Base-by-base conservation (phyloP, 2,113 vertebrate species). In the Vulpes vulpes region DNA sequence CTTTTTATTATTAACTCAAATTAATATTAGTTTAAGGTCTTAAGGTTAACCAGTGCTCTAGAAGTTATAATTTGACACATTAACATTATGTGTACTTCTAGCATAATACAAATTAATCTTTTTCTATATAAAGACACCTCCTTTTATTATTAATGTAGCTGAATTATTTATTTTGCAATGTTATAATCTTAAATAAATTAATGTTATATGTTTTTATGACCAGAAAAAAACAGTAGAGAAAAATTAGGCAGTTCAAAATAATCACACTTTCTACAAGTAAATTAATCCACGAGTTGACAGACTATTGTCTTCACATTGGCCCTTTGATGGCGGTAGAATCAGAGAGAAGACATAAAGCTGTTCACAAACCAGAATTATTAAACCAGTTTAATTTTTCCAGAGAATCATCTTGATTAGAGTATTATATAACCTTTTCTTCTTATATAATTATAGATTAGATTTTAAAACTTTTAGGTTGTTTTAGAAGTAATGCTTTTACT, bases 101-200 rank as follows among this genome's bases (percentile, higher is more conserved):
- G 38, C 25, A n/a, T 92, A 59, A 22, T 59, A 51, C 49, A 53
- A 91, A 91, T 15, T 74, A 87, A 86, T 90, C n/a, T 49, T 15
- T 74, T 91, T 87, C 73, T 49, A 38, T 59, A 87, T 57, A 87
- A 94, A 57, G 43, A 82, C 5, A 25, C 25, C 74, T 22, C 60
- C 32, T 38, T 65, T 81, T 27, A 60, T 60, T 23, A 65, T 38
- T 94, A 74, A 51, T 51, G 30, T 94, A 93, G 32, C 12, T 49
- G 12, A 49, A 57, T 38, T 89, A 4, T 89, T 73, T 49, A 74
- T 74, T 67, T 87, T 87, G 23, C 23, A 20, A 59, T 74, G 59
- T 91, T 27, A 82, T 35, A 88, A 60, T 67, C 51, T 69, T 55
- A 67, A 67, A 32, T 86, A 96, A 91, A 76, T 87, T 85, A n/a